Conservation (phyloP, 2,888 invertebrate species). For the Lasiommata megera region DNA sequence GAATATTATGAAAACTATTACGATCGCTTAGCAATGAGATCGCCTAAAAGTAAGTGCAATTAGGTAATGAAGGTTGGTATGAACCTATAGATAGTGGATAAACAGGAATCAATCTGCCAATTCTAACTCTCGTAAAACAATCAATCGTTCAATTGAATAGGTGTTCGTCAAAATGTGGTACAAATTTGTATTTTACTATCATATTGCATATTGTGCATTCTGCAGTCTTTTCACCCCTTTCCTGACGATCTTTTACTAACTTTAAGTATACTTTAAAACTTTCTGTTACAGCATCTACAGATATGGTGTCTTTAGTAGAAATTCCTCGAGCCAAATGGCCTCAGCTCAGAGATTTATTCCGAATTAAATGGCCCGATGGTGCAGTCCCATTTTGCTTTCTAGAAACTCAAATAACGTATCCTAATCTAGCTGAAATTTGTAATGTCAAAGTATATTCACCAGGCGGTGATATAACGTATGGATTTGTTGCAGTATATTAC, state of each 20-base stretch:
- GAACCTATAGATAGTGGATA: too few relatives aligned
- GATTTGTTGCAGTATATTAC: slow-evolving; percentile 39
- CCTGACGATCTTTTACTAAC: neutral
- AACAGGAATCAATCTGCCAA: too few relatives aligned
- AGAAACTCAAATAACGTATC: slow-evolving; percentile 35
- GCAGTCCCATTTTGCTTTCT: slow-evolving; percentile 39
- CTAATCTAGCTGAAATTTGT: slow-evolving; percentile 33
- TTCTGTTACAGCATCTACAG: neutral
- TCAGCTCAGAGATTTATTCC: slow-evolving; percentile 37
- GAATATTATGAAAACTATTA: too few relatives aligned
- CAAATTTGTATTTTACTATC: too few relatives aligned
- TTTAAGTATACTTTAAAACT: neutral
- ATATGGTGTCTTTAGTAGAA: slow-evolving; percentile 37
- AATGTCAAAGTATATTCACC: slow-evolving; percentile 45
- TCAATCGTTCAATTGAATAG: too few relatives aligned
- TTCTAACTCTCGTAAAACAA: too few relatives aligned
- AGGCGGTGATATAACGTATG: slow-evolving; percentile 41
- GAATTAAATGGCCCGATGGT: slow-evolving; percentile 38
- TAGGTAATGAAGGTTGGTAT: too few relatives aligned
- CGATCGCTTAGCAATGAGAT: too few relatives aligned
- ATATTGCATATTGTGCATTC: too few relatives aligned
- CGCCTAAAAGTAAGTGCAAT: too few relatives aligned
- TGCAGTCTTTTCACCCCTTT: too few relatives aligned
- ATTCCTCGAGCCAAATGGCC: slow-evolving; percentile 39
- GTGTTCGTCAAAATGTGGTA: too few relatives aligned